These are phyloP conservation scores for Gymnothorax reevesii DNA, from an alignment of 2,797 vertebrate genomes.

Conservation along the genomic window DNA sequence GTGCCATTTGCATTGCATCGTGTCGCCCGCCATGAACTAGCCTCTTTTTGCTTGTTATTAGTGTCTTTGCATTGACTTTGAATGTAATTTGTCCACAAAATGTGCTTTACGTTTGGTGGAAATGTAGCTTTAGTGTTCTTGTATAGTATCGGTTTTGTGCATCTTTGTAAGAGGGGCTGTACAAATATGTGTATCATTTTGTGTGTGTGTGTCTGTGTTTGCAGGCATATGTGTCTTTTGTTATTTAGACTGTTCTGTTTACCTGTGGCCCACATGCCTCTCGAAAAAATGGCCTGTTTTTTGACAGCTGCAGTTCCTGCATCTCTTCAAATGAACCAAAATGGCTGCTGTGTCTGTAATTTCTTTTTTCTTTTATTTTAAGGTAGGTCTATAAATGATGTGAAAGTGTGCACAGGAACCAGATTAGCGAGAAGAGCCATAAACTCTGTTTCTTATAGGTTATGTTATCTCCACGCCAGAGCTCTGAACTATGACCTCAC, in stretches of 20 bases:
- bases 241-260: neutral
- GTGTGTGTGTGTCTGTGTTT: neutral
- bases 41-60: too few relatives aligned
- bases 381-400: neutral
- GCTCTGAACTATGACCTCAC: neutral
- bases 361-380: neutral
- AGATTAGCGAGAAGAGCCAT: neutral
- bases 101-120: too few relatives aligned
- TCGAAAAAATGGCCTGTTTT: neutral
- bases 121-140: too few relatives aligned
- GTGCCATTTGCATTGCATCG: too few relatives aligned
- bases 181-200: neutral
- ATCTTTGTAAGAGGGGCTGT: neutral
- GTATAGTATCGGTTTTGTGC: neutral
- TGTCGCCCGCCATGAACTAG: too few relatives aligned
- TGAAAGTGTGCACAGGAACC: neutral
- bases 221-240: neutral
- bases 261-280: neutral
- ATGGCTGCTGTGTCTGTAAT: conserved; percentile 9
- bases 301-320: neutral
- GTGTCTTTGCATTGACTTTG: too few relatives aligned
- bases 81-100: too few relatives aligned
- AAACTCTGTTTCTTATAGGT: neutral
- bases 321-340: neutral
- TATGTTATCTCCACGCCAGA: neutral